Percentiles rank a stretch among this genome's conserved stretches.
Evolutionary conservation across 2,797 vertebrate species (phyloP).

Genomic region (Premnoplex brunnescens): DNA sequence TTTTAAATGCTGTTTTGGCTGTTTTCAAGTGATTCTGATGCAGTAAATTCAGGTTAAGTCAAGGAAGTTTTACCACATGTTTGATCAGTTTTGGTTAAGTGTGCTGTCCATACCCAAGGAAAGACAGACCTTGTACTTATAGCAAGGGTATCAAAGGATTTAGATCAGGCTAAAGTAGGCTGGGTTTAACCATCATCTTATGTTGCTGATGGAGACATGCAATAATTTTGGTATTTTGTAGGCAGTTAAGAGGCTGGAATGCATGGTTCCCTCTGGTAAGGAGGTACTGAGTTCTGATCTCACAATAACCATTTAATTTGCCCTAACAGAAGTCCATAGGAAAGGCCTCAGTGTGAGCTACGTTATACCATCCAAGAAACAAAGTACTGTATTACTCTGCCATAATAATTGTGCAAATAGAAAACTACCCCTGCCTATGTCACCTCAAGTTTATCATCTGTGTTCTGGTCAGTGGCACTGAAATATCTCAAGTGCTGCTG

Average conservation of each 20-base stretch:
- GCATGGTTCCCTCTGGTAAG: not conserved
- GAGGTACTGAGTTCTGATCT: not conserved
- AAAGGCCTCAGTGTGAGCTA: not conserved
- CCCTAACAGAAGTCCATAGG: not conserved
- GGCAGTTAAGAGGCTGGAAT: not conserved
- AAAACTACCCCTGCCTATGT: not conserved
- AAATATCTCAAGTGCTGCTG: not conserved
- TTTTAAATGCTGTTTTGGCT: not conserved
- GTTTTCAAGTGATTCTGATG: not conserved
- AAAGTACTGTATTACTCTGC: not conserved
- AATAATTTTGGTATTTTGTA: not conserved
- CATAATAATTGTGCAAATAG: not conserved
- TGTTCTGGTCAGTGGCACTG: not conserved
- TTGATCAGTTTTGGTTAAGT: not conserved
- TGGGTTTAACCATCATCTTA: not conserved
- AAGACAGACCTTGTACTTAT: not conserved
- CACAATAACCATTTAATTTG: not conserved
- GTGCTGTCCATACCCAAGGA: not conserved
- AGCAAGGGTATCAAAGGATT: not conserved
- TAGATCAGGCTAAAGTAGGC: not conserved
- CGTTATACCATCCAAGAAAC: not conserved
- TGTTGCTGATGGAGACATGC: not conserved
- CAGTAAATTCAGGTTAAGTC: not conserved
- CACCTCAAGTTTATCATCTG: not conserved
- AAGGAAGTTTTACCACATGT: not conserved